These are phyloP conservation scores for Lucilia cuprina DNA, from an alignment of 1,140 invertebrate species.

Conservation along the genomic window DNA sequence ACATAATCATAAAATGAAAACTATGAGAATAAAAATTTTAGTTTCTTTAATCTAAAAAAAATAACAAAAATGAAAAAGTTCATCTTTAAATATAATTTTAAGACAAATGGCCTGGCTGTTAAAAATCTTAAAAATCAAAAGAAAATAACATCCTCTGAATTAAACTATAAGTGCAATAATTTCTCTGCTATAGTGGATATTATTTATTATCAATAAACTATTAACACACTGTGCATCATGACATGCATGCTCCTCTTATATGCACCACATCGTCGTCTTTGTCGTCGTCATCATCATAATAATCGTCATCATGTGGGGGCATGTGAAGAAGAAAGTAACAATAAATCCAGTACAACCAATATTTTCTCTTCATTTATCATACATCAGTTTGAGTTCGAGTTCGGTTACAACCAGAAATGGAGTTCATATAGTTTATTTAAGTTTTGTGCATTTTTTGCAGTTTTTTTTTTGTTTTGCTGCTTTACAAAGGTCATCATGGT, in stretches of 20 bases:
- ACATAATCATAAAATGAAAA: background rate
- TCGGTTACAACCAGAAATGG: background rate
- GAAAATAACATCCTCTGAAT: too few relatives aligned
- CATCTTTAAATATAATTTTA: background rate
- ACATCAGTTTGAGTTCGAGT: background rate
- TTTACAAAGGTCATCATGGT: conserved; percentile 24
- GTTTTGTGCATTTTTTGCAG: too few relatives aligned
- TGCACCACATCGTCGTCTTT: background rate
- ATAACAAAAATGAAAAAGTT: background rate
- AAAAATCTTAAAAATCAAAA: background rate
- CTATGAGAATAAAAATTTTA: background rate
- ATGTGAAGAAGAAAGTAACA: conserved; percentile 26
- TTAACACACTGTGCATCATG: conserved; percentile 16
- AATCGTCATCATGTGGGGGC: conserved; percentile 1
- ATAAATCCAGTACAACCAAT: background rate
- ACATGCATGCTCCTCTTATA: background rate
- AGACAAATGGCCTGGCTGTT: background rate
- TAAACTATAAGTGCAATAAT: too few relatives aligned
- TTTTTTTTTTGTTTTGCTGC: background rate
- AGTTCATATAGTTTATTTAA: conserved; percentile 6
- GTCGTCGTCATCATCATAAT: background rate
- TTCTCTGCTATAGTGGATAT: background rate
- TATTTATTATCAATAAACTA: background rate
- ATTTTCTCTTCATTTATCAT: conserved; percentile 32
- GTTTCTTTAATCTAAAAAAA: background rate